Evolutionary conservation across 2,888 invertebrate species (phyloP).

Genomic region (Galeruca laticollis): DNA sequence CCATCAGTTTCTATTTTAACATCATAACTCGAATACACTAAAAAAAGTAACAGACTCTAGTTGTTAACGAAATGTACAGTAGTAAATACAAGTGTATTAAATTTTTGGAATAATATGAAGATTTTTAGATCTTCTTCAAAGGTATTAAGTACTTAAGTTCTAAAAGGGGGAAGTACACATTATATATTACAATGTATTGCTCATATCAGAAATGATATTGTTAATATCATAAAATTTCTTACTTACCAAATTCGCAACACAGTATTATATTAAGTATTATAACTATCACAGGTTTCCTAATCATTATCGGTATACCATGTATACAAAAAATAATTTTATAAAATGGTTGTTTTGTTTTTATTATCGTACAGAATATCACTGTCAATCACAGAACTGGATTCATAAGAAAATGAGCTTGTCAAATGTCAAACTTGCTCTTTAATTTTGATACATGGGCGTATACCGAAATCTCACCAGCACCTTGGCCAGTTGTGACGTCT

Average conservation of each 20-base stretch:
- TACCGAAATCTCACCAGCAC: no score
- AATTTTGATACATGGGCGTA: no score
- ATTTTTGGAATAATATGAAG: neutral
- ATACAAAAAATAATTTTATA: neutral
- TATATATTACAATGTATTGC: neutral
- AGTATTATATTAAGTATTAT: constrained; percentile 7
- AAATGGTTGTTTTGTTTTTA: constrained; percentile 8
- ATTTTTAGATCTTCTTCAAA: neutral
- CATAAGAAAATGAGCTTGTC: no score
- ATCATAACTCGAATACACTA: constrained; percentile 16
- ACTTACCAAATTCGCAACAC: constrained; percentile 10
- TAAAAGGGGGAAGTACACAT: neutral
- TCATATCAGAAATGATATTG: neutral
- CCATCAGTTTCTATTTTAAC: constrained; percentile 68
- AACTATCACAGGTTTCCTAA: constrained; percentile 20
- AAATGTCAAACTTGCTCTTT: no score
- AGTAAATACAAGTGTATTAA: neutral
- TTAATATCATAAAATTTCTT: neutral
- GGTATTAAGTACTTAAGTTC: neutral
- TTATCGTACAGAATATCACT: neutral
- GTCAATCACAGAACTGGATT: neutral
- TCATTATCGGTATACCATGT: constrained; percentile 1
- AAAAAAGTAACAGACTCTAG: neutral
- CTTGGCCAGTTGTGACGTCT: no score
- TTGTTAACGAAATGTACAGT: neutral